phyloP scores from a whole-genome alignment of 2,113 vertebrate species.

The Ammodytes marinus region DNA sequence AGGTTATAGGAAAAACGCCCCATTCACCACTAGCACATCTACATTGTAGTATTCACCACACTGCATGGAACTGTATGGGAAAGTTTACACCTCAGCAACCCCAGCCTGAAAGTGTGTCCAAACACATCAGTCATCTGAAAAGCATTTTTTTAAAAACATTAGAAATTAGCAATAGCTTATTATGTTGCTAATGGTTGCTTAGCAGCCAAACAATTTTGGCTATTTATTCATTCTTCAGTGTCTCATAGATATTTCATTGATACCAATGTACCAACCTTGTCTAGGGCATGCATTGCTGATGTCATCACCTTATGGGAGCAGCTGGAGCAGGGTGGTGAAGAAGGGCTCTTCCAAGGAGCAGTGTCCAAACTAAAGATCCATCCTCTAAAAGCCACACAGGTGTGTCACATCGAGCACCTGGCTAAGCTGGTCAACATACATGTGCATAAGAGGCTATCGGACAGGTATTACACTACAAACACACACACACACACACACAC shows the following conservation, averaged over 20 bases:
- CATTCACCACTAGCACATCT: neutral
- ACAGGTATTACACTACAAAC: constrained; percentile 76
- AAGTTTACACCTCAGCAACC: neutral
- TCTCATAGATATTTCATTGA: neutral
- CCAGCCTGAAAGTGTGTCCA: neutral
- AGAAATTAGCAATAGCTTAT: too few relatives aligned
- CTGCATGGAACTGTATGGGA: neutral
- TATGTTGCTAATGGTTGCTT: too few relatives aligned
- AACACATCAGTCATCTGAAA: neutral
- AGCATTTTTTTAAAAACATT: neutral
- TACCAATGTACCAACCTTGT: neutral
- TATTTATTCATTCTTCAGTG: neutral
- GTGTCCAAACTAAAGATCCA: constrained; percentile 90
- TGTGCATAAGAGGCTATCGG: constrained; percentile 78
- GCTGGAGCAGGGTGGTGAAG: constrained; percentile 81
- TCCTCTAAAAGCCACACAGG: constrained; percentile 89
- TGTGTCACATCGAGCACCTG: constrained; percentile 89
- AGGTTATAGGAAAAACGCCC: neutral
- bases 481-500: neutral
- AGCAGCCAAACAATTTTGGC: neutral
- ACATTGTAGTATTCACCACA: neutral
- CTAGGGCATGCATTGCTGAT: constrained; percentile 90
- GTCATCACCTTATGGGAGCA: constrained; percentile 89
- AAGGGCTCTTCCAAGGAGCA: constrained; percentile 75
- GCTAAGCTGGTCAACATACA: constrained; percentile 88